Percentiles rank a stretch among this genome's conserved stretches.
Evolutionary conservation across 2,888 invertebrate species (phyloP).

Genomic region (Diarsia dahlii): DNA sequence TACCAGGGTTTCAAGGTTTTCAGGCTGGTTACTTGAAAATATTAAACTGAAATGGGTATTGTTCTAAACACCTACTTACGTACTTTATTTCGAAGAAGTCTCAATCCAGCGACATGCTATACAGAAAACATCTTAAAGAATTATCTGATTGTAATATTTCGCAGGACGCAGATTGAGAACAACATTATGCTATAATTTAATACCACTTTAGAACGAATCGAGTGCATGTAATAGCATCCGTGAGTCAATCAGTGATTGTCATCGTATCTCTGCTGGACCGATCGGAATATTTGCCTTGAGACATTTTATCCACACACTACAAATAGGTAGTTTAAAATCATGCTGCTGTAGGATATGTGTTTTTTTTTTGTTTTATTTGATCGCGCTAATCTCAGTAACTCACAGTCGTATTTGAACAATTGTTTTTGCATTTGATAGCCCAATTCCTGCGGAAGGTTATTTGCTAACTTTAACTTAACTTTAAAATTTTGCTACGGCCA

Average conservation of each 20-base stretch:
- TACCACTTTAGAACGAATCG: conserved; percentile 44
- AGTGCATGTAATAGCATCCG: conserved; percentile 50
- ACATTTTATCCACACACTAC: not conserved
- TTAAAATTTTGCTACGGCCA: not conserved
- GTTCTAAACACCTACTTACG: not conserved
- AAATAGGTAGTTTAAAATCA: no score
- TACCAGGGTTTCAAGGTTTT: not conserved
- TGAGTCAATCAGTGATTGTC: conserved; percentile 46
- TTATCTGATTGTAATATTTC: conserved; percentile 11
- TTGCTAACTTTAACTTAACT: no score
- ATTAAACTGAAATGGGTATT: no score
- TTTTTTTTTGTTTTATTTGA: no score
- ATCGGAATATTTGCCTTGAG: conserved; percentile 43
- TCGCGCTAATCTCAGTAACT: not conserved
- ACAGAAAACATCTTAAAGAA: not conserved
- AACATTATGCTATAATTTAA: conserved; percentile 43
- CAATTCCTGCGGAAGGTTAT: not conserved
- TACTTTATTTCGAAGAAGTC: not conserved
- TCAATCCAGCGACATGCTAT: not conserved
- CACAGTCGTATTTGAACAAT: not conserved
- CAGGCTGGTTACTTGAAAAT: no score
- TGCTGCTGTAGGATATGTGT: no score
- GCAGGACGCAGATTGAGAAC: conserved; percentile 20
- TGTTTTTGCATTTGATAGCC: not conserved
- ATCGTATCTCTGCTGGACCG: conserved; percentile 35